phyloP scores from a whole-genome alignment of 2,113 vertebrate genomes.

The Hypocryptadius cinnamomeus region DNA sequence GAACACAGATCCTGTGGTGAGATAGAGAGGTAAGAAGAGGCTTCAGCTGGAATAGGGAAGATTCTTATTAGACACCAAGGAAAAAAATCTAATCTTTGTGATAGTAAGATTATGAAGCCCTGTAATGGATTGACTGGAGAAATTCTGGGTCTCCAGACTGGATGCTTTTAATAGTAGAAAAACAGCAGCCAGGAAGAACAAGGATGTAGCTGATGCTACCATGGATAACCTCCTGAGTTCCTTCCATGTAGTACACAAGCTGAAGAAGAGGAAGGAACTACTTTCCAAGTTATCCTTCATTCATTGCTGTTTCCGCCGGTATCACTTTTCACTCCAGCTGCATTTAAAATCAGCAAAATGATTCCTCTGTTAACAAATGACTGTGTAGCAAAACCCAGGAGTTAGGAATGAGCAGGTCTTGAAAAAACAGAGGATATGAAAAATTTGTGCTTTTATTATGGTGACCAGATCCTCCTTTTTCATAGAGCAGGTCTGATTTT shows the following conservation, averaged over 20 bases:
- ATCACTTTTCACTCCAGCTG: neutral
- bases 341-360: neutral
- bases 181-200: neutral
- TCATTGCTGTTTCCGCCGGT: neutral
- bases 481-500: neutral
- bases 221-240: neutral
- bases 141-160: neutral
- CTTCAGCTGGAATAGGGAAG: neutral
- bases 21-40: neutral
- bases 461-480: neutral
- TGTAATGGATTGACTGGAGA: neutral
- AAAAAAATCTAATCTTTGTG: neutral
- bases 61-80: neutral
- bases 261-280: neutral
- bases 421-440: slow-evolving; percentile 2
- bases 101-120: neutral
- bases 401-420: neutral
- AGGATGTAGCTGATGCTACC: neutral
- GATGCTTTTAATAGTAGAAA: neutral
- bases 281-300: neutral
- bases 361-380: neutral
- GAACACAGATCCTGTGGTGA: neutral
- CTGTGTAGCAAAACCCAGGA: neutral
- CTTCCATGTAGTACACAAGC: neutral
- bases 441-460: neutral